These are phyloP conservation scores for Liasis olivaceus DNA, from an alignment of 2,797 vertebrate species.

Conservation along the genomic window DNA sequence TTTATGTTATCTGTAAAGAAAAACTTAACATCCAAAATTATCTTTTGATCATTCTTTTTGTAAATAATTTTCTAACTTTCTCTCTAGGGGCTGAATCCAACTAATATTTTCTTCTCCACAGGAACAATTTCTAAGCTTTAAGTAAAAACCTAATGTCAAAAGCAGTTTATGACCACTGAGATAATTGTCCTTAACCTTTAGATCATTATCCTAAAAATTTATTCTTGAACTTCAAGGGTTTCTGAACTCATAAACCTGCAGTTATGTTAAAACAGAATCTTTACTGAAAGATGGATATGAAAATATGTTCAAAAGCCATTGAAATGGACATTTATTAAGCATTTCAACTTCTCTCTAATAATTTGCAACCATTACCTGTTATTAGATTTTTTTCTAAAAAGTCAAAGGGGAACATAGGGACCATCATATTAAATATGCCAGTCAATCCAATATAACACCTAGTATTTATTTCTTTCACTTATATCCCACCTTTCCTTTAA, in stretches of 20 bases:
- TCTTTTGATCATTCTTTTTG: slow-evolving; percentile 2
- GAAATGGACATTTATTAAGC: neutral
- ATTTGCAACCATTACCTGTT: neutral
- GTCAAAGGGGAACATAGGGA: neutral
- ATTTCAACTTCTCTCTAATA: neutral
- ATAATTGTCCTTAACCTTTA: neutral
- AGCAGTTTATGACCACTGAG: neutral
- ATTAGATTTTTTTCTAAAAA: neutral
- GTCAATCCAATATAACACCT: neutral
- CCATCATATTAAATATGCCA: neutral
- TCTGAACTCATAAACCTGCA: neutral
- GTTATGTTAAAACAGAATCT: neutral
- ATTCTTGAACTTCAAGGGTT: neutral
- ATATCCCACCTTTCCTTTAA: neutral
- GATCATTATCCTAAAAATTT: neutral
- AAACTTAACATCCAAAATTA: slow-evolving; percentile 14
- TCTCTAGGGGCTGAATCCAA: neutral
- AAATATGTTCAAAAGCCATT: neutral
- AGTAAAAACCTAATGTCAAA: neutral
- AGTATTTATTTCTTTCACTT: neutral
- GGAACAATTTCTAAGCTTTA: neutral
- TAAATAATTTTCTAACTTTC: slow-evolving; percentile 25
- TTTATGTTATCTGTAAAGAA: slow-evolving; percentile 22
- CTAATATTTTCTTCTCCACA: neutral
- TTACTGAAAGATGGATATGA: neutral